Evolutionary conservation across 2,888 invertebrate species (phyloP).

Genomic region (Caenorhabditis sulstoni): DNA sequence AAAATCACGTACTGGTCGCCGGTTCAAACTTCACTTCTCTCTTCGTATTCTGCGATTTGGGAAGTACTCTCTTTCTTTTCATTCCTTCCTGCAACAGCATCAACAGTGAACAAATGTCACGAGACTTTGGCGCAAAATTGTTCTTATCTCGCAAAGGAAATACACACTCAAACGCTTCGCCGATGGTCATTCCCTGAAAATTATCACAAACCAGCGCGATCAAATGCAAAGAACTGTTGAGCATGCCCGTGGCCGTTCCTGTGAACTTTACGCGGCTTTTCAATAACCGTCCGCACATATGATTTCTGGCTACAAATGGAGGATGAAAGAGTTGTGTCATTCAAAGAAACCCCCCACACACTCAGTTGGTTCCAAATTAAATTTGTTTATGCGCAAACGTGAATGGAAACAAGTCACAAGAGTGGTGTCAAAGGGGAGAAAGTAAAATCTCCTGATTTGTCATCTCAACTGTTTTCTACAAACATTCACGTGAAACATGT

Average conservation of each 20-base stretch:
- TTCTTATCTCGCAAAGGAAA: constrained; percentile 25
- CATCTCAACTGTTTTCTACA: constrained; percentile 35
- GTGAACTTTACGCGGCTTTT: constrained; percentile 16
- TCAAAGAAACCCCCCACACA: constrained; percentile 5
- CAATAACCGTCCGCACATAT: background rate
- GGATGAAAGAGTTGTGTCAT: too few species aligned
- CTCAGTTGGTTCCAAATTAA: constrained; percentile 29
- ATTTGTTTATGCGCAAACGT: constrained; percentile 47
- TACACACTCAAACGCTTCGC: constrained; percentile 20
- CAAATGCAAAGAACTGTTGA: constrained; percentile 53
- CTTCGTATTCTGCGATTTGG: constrained; percentile 27
- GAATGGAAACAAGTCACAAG: constrained; percentile 50
- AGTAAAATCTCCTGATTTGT: constrained; percentile 44
- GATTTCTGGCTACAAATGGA: too few species aligned
- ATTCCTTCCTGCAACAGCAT: constrained; percentile 5
- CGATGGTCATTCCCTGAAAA: constrained; percentile 42
- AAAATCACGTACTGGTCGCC: constrained; percentile 38
- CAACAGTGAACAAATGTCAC: constrained; percentile 26
- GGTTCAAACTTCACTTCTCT: constrained; percentile 52
- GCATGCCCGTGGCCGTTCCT: constrained; percentile 38
- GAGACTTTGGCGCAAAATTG: constrained; percentile 14
- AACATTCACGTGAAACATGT: constrained; percentile 44
- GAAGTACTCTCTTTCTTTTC: constrained; percentile 15
- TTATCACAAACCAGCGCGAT: constrained; percentile 56
- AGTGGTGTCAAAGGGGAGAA: constrained; percentile 19